phyloP scores from a whole-genome alignment of 2,888 invertebrate species.

The Ormyrus rosae region DNA sequence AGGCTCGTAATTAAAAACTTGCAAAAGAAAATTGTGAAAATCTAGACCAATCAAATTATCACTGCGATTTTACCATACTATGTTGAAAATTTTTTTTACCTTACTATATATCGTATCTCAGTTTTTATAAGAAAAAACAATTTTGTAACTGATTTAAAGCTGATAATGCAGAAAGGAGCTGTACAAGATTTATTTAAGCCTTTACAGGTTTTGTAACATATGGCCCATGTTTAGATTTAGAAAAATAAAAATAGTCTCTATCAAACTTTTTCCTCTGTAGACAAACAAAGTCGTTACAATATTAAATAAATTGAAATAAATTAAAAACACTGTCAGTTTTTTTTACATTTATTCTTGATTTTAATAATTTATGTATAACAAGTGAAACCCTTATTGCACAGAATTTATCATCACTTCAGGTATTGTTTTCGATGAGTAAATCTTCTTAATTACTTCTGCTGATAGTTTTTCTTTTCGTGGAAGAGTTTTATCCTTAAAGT shows the following conservation, averaged over 20 bases:
- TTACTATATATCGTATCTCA: neutral
- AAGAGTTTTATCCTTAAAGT: constrained; percentile 79
- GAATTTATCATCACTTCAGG: neutral
- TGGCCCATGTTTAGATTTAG: constrained; percentile 64
- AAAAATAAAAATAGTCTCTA: constrained; percentile 59
- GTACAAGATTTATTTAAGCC: constrained; percentile 28
- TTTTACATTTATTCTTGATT: neutral
- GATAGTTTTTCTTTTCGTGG: constrained; percentile 82
- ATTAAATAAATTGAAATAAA: constrained; percentile 62
- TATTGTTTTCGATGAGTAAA: constrained; percentile 74
- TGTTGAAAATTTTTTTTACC: constrained; percentile 7
- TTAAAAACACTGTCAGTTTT: constrained; percentile 50
- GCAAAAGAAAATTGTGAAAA: neutral
- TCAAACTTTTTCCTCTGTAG: constrained; percentile 64
- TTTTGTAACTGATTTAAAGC: constrained; percentile 13
- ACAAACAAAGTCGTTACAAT: constrained; percentile 58
- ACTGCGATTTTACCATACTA: constrained; percentile 1
- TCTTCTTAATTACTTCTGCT: constrained; percentile 77
- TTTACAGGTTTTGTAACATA: constrained; percentile 62
- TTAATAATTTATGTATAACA: no score
- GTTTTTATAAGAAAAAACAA: neutral
- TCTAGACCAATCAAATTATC: no score
- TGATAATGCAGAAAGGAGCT: neutral
- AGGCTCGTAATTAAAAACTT: neutral
- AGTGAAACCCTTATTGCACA: no score